phyloP scores from a whole-genome alignment of 2,797 vertebrate species.

The Anolis apletophallus region DNA sequence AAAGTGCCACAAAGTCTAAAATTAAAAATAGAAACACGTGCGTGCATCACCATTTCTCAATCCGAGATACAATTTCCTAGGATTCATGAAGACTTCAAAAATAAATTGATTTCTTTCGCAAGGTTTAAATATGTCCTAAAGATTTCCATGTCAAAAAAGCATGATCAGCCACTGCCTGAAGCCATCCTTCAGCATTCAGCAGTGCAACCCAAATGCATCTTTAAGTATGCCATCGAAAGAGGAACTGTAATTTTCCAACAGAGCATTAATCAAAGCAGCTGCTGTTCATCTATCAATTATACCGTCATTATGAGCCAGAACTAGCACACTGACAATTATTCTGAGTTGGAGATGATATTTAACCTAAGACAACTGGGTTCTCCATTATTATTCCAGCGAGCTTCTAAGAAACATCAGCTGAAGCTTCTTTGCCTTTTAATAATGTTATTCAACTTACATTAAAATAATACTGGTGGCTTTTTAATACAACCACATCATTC shows the following conservation, averaged over 20 bases:
- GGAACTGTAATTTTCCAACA: slow-evolving; percentile 27
- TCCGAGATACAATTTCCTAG: background rate
- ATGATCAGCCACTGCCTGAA: slow-evolving; percentile 34
- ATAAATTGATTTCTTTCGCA: slow-evolving; percentile 29
- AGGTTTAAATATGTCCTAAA: slow-evolving; percentile 13
- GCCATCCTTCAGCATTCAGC: slow-evolving; percentile 14
- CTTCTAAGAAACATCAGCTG: background rate
- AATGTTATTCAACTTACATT: background rate
- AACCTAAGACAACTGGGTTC: background rate
- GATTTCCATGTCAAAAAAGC: slow-evolving; percentile 21
- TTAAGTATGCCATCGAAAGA: slow-evolving; percentile 33
- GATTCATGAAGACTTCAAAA: slow-evolving; percentile 2
- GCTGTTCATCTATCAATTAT: slow-evolving; percentile 31
- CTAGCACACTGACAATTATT: background rate
- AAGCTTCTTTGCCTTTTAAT: background rate
- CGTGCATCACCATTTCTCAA: no score
- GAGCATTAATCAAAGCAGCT: slow-evolving; percentile 21
- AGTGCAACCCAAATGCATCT: slow-evolving; percentile 20
- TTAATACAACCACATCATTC: background rate
- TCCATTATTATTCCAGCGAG: slow-evolving; percentile 5
- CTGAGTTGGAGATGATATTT: slow-evolving; percentile 37
- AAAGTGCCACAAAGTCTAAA: no score
- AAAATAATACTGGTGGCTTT: background rate
- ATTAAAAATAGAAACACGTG: no score
- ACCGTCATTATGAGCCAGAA: background rate